Conservation (phyloP, 2,113 vertebrate species). For the mouse (Mus musculus) region DNA sequence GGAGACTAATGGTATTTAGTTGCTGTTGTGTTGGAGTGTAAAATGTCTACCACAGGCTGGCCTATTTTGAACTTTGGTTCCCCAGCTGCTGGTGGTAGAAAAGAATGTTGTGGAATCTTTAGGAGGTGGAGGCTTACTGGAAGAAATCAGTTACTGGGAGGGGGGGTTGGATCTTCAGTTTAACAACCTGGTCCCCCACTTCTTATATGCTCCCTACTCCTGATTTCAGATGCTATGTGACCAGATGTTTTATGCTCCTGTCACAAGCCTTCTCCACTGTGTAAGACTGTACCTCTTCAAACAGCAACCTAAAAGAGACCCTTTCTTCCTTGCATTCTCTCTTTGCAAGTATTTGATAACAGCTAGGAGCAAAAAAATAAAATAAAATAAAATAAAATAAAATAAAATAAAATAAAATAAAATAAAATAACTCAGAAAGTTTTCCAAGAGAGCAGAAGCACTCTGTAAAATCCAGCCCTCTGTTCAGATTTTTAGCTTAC, state of each 20-base stretch:
- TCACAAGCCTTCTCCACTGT: too few species aligned
- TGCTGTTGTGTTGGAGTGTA: neutral
- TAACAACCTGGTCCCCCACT: neutral
- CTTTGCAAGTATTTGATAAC: neutral
- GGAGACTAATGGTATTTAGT: neutral
- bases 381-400: too few species aligned
- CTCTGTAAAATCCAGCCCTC: constrained; percentile 12
- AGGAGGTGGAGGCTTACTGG: neutral
- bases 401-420: too few species aligned
- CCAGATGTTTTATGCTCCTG: neutral
- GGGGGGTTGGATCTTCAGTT: neutral
- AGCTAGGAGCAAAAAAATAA: neutral
- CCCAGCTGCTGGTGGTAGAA: neutral
- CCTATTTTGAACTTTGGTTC: neutral
- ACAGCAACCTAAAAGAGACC: neutral
- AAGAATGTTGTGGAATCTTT: neutral
- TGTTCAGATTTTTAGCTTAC: neutral
- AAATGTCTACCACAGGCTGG: neutral
- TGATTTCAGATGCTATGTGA: neutral
- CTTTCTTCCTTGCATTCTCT: neutral
- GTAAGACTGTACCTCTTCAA: neutral
- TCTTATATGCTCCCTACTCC: neutral
- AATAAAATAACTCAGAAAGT: neutral
- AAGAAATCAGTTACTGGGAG: neutral
- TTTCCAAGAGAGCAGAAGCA: neutral